Evolutionary conservation across 1,140 invertebrate genomes (phyloP), one percentile per base, ranked within the genome.

Genomic region (Psix sp.): DNA sequence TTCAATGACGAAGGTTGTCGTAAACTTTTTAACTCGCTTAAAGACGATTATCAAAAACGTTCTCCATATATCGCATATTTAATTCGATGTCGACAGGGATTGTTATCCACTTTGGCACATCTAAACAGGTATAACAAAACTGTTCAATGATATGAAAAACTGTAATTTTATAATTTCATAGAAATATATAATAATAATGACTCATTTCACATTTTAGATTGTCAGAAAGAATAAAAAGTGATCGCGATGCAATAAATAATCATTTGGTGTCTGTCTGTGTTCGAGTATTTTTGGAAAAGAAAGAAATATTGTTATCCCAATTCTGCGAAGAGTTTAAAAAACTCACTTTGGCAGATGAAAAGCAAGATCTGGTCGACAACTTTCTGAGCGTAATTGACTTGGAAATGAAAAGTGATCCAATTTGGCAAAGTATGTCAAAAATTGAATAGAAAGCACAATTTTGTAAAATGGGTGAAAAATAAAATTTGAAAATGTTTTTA

Each of bases 61-160:
- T 90, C 93, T 13, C 91, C 93, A 21, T 98, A 97, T 79, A 91
- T 95, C 35, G 91, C 94, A 3, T 98, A 98, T 88, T 88, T 98
- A 59, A 91, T 95, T 39, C 88, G 93, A 65, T 95, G 94, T 81
- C 90, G 94, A 36, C 94, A 97, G 78, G 92, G 94, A 20, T 86
- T 98, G 10, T 85, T 98, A 1, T 90, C 92, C n/a, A 93, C 93
- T 1, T 86, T 94, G 36, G 91, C 93, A 48, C 93, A 94, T 80
- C 86, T 96, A 26, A 91, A 96, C 57, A 90, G 93, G 87, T 89
- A 88, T 11, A 17, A 29, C 7, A 3, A 2, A 7, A 29, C n/a
- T n/a, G n/a, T n/a, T 3, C 26, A 7, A 4, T 5, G 9, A 24
- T 5, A 24, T 24, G 9, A 24, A 24, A 10, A 29, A 7, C 6